Evolutionary conservation across 2,888 invertebrate genomes (phyloP).

Genomic region (Ctena decussata): DNA sequence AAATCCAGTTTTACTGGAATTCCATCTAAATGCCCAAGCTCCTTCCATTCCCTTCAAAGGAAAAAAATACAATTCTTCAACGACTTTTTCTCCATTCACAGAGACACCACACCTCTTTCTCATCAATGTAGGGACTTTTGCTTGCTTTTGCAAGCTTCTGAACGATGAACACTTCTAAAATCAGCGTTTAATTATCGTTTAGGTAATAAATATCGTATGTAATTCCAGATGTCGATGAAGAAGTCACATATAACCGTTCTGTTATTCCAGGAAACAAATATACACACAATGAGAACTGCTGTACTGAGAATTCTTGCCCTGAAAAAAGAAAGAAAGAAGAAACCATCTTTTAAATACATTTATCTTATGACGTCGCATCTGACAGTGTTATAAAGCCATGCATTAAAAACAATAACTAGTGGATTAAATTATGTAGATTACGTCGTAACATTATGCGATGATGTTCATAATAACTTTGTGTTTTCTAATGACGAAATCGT

Average conservation of each 20-base stretch:
- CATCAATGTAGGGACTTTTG: no score
- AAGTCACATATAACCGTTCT: conserved; percentile 66
- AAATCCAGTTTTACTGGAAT: no score
- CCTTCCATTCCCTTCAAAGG: no score
- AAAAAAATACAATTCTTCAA: no score
- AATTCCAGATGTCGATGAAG: conserved; percentile 59
- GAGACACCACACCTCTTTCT: no score
- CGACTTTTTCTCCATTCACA: no score
- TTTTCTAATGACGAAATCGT: background rate
- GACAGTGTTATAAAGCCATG: background rate
- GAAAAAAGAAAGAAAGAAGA: conserved; percentile 34
- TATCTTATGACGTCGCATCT: background rate
- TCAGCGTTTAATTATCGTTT: conserved; percentile 30
- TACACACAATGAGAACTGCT: conserved; percentile 63
- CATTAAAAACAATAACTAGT: background rate
- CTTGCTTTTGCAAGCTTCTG: background rate
- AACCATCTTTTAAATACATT: background rate
- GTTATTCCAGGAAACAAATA: conserved; percentile 73
- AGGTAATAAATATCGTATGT: conserved; percentile 57
- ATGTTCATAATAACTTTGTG: background rate
- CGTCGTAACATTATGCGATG: no score
- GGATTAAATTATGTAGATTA: background rate
- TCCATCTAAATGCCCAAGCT: no score
- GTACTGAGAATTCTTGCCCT: conserved; percentile 79
- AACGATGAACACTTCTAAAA: background rate